These are phyloP conservation scores for Nemotelus nigrinus DNA, from an alignment of 2,888 invertebrate genomes.

Conservation along the genomic window DNA sequence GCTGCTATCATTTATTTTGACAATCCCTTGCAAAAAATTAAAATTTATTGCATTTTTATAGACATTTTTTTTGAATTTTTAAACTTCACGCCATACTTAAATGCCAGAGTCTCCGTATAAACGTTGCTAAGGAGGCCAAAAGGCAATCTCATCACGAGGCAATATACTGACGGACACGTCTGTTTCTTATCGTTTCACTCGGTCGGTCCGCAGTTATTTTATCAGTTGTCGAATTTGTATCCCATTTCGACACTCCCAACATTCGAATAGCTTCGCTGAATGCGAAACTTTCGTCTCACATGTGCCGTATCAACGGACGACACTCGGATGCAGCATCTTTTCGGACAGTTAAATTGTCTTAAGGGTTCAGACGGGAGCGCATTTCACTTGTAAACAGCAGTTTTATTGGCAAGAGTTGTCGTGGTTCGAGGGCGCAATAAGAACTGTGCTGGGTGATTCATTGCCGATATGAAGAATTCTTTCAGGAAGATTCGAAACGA, in stretches of 20 bases:
- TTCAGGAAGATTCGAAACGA: too few species aligned
- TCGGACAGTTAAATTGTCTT: conserved; percentile 35
- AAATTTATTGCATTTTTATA: conserved; percentile 41
- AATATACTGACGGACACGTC: conserved; percentile 15
- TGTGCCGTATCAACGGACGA: background rate
- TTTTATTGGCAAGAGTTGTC: conserved; percentile 6
- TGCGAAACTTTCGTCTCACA: background rate
- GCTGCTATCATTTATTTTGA: conserved; percentile 36
- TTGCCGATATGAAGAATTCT: background rate
- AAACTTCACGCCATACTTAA: conserved; percentile 32
- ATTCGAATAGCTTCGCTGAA: too few species aligned
- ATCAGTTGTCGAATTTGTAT: background rate
- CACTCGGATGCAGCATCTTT: conserved; percentile 29
- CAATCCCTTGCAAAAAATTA: conserved; percentile 35
- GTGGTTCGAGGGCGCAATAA: background rate
- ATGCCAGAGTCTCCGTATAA: conserved; percentile 18
- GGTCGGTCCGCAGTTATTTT: background rate
- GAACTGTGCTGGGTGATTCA: background rate
- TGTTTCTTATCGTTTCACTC: conserved; percentile 34
- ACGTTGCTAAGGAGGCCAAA: conserved; percentile 13
- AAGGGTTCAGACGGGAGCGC: conserved; percentile 6
- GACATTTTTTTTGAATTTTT: conserved; percentile 31
- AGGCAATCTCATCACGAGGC: conserved; percentile 17
- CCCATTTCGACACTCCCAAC: background rate
- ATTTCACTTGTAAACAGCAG: background rate